These are phyloP conservation scores for Chitala chitala DNA, from an alignment of 2,113 vertebrate species.

Conservation along the genomic window DNA sequence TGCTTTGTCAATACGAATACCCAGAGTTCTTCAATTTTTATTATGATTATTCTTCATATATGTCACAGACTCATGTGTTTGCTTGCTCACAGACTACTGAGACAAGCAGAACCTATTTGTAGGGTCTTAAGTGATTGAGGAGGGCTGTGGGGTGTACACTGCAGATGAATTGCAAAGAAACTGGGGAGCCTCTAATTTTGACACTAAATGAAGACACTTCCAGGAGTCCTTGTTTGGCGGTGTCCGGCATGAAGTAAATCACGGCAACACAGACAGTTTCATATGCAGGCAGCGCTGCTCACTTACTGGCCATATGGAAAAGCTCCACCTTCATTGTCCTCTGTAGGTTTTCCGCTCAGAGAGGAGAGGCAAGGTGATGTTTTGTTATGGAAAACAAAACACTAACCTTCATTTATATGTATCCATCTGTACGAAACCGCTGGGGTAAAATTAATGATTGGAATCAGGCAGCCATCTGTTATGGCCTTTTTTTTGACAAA, in stretches of 20 bases:
- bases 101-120: background rate
- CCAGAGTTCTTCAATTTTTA: no score
- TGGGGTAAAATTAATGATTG: conserved; percentile 25
- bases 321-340: conserved; percentile 23
- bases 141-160: background rate
- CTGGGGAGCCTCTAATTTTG: background rate
- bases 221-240: conserved; percentile 7
- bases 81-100: no score
- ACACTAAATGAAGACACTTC: background rate
- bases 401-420: conserved; percentile 26
- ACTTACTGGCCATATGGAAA: conserved; percentile 27
- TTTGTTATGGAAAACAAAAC: conserved; percentile 22
- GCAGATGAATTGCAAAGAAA: background rate
- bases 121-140: background rate
- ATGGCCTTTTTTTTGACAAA: conserved; percentile 32
- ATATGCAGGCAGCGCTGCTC: background rate
- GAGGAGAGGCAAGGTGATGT: conserved; percentile 22
- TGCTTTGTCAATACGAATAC: no score
- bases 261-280: conserved; percentile 14
- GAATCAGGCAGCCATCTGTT: conserved; percentile 31
- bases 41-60: background rate
- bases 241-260: conserved; percentile 12
- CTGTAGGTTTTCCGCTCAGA: conserved; percentile 13
- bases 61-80: background rate
- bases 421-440: conserved; percentile 22